phyloP scores from a whole-genome alignment of 1,140 invertebrate genomes.

The Hylyphantes graminicola region DNA sequence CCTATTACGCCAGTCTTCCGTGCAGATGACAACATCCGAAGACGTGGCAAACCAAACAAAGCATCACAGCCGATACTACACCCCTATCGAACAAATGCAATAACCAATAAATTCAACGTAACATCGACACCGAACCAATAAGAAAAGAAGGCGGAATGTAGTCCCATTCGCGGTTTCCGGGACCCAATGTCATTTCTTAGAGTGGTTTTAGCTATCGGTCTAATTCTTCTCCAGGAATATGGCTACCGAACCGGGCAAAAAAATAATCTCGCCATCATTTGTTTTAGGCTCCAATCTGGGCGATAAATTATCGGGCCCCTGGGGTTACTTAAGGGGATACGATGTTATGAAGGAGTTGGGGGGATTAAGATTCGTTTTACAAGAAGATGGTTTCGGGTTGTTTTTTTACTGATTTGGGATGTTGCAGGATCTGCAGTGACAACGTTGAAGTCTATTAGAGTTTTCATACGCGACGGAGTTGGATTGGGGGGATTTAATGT shows the following conservation, averaged over 20 bases:
- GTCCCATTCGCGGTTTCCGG: constrained; percentile 33
- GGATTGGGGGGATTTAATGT: too few relatives aligned
- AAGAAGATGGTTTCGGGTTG: too few relatives aligned
- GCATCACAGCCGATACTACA: too few relatives aligned
- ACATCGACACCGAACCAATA: constrained; percentile 16
- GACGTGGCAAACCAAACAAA: constrained; percentile 3
- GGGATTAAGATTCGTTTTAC: constrained; percentile 23
- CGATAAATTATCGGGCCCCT: constrained; percentile 36
- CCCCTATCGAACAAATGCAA: constrained; percentile 1
- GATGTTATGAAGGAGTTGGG: constrained; percentile 36
- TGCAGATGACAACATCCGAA: too few relatives aligned
- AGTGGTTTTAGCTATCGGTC: constrained; percentile 50
- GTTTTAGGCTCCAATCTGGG: constrained; percentile 17
- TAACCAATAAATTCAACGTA: constrained; percentile 32
- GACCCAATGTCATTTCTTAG: constrained; percentile 46
- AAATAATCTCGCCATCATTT: constrained; percentile 21
- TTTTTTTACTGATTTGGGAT: too few relatives aligned
- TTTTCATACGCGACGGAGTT: too few relatives aligned
- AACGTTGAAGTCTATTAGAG: too few relatives aligned
- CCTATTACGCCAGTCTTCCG: too few relatives aligned
- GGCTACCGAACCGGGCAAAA: constrained; percentile 5
- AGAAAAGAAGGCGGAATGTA: not conserved
- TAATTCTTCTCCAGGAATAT: constrained; percentile 12
- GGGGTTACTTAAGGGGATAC: not conserved
- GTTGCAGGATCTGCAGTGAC: too few relatives aligned